Percentiles rank a stretch among this genome's conserved stretches.
Evolutionary conservation across 1,140 invertebrate genomes (phyloP).

Genomic region (Plectrocnemia conspersa): DNA sequence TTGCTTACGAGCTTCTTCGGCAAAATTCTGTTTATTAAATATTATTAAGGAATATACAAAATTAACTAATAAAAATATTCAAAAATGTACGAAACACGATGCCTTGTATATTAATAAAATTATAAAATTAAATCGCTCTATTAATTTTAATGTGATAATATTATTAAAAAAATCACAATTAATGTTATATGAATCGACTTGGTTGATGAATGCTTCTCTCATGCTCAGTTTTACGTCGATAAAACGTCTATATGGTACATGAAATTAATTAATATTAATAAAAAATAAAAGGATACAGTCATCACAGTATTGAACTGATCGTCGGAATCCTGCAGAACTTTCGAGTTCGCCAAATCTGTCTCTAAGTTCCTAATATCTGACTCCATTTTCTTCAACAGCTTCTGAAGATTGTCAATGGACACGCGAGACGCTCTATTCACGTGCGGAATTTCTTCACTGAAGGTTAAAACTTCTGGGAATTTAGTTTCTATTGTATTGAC

Average conservation of each 20-base stretch:
- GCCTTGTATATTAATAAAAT: too few species aligned
- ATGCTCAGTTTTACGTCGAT: too few species aligned
- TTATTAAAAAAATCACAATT: too few species aligned
- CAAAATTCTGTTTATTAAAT: constrained; percentile 57
- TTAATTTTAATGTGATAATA: too few species aligned
- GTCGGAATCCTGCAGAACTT: constrained; percentile 68
- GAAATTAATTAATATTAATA: too few species aligned
- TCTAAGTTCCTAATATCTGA: constrained; percentile 79
- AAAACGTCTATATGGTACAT: too few species aligned
- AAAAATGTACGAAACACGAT: constrained; percentile 12
- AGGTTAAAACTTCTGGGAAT: constrained; percentile 78
- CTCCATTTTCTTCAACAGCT: constrained; percentile 82
- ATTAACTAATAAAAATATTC: not conserved
- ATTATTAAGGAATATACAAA: constrained; percentile 24
- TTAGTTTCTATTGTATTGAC: constrained; percentile 84
- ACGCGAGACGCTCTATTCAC: constrained; percentile 77
- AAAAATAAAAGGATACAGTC: constrained; percentile 65
- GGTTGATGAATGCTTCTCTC: too few species aligned
- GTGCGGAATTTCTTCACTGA: constrained; percentile 84
- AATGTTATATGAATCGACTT: too few species aligned
- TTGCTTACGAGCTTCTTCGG: constrained; percentile 75
- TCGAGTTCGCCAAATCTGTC: constrained; percentile 79
- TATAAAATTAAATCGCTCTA: too few species aligned
- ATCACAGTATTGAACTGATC: constrained; percentile 82
- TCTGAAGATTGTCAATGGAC: constrained; percentile 80